Base-by-base conservation (phyloP, 2,797 vertebrate species). In the Natrix natrix region DNA sequence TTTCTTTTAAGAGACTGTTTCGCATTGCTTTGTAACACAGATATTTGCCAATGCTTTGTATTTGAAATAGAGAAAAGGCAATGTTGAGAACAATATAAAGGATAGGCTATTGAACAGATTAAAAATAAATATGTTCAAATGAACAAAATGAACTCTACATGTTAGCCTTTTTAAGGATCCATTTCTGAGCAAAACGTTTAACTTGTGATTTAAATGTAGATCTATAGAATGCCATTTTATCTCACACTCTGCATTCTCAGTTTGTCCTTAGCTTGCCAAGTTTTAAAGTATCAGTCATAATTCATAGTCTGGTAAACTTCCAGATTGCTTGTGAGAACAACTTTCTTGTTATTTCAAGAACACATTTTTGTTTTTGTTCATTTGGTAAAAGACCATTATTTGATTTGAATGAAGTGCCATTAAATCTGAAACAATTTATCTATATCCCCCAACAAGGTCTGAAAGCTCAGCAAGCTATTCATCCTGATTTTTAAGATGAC, bases 401-500 rank as follows among this genome's bases (percentile, higher is more conserved):
- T 93, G 74, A 12, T 91, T 93, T 56, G 1, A 59, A 91, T 93
- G 57, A 24, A 22, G 20, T 87, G 26, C 16, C 90, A 24, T 93
- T 89, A 92, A 32, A 32, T 91, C 11, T 88, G 59, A 56, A 94
- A 87, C 3, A 55, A 92, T 94, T 96, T 94, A 78, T 95, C 94
- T 94, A 92, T 92, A 92, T 94, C 55, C 92, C 55, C 60, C 66
- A 94, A 69, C 94, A 95, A 93, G 61, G 8, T 26, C 93, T 94
- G 66, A 95, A 78, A 94, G 83, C 59, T 87, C 1, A 74, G 60
- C 52, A 90, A 13, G 56, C 0, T 32, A 95, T 96, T 93, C 83
- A n/a, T 94, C 87, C 55, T 94, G 66, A 95, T 95, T 94, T 94
- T 95, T 3, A 4, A 88, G 66, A 83, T 93, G 89, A 22, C 93